Base-by-base conservation (phyloP, 2,797 vertebrate species). In the Galago senegalensis region DNA sequence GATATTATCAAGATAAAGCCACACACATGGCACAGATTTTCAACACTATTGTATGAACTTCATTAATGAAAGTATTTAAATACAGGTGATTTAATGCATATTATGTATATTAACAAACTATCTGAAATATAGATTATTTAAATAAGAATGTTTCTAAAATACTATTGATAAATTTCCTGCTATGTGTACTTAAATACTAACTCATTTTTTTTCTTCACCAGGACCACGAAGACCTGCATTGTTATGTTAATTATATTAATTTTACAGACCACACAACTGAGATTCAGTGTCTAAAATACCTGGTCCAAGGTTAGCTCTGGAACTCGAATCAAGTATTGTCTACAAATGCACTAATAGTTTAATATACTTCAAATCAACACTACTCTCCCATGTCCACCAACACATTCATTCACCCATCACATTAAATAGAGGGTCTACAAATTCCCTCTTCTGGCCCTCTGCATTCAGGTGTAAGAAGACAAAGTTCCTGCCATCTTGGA, bases 251-350 rank as follows among this genome's bases (percentile, higher is more conserved):
- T 87, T 87, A 10, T 70, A 77, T 85, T 80, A 92, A 85, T 73
- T 84, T 82, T 40, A 77, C 37, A 93, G 65, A 67, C 29, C 43
- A 93, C 73, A 93, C 92, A 76, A 90, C n/a, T 79, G 40, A 75
- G 53, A 80, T 49, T 65, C 23, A 11, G 49, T n/a, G 20, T 95
- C 31, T 53, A 81, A 89, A 79, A 53, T 82, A 89, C 79, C 67
- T 65, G 11, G 18, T 69, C 16, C 69, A 82, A 49, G 17, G 34
- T 25, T 73, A 37, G 40, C 7, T 1, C 27, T 76, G 58, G 58
- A 61, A 79, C 16, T 67, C 46, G 31, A 79, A 73, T 63, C 46
- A 85, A 69, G 1, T 75, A 53, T 23, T 82, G 1, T 61, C 37
- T 43, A 58, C 23, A 34, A 80, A n/a, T 92, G 46, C 21, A 81